These are phyloP conservation scores for Tarsius wallacei DNA, from an alignment of 2,797 vertebrate species.

Conservation along the genomic window DNA sequence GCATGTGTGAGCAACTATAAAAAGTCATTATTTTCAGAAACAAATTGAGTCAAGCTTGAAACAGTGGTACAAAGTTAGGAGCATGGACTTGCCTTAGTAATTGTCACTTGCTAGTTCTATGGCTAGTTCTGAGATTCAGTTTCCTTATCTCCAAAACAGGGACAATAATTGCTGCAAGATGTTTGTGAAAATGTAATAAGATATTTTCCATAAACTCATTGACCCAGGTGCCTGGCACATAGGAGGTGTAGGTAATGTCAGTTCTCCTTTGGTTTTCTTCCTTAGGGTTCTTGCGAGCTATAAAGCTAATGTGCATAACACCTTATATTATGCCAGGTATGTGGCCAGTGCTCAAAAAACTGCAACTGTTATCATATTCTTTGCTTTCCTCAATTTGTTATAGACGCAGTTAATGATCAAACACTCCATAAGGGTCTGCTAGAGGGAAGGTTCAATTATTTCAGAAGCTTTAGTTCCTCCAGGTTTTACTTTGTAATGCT, in stretches of 20 bases:
- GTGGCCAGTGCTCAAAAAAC: neutral
- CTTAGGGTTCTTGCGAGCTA: neutral
- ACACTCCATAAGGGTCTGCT: neutral
- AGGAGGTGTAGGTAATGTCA: fast-evolving
- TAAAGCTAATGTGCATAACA: neutral
- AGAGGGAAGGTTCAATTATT: neutral
- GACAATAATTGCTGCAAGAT: neutral
- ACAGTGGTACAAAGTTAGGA: neutral
- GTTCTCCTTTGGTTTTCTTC: neutral
- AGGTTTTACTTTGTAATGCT: neutral
- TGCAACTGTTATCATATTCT: neutral
- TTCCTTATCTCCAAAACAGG: too few species aligned
- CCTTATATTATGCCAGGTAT: neutral
- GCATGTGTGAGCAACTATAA: neutral
- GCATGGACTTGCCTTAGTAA: neutral
- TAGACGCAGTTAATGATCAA: neutral
- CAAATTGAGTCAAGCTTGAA: neutral
- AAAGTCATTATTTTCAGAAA: neutral
- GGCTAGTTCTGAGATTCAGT: neutral
- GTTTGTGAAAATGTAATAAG: neutral
- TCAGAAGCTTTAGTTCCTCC: neutral
- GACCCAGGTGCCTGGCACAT: neutral
- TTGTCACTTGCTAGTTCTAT: neutral
- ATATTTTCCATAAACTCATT: neutral
- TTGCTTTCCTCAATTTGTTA: neutral